Evolutionary conservation across 2,888 invertebrate genomes (phyloP).

Genomic region (Odontomyia ornata): DNA sequence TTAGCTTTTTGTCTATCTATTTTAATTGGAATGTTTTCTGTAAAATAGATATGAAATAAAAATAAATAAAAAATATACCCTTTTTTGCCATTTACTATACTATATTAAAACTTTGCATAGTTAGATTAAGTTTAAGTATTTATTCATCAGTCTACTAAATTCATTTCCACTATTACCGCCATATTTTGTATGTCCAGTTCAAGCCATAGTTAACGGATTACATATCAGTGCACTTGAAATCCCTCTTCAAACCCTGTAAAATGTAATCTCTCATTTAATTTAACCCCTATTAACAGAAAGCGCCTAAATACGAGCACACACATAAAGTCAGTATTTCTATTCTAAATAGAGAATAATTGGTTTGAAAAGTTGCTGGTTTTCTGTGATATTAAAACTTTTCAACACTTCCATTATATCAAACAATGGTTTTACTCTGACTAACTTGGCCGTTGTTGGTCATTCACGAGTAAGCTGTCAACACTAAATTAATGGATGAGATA

Average conservation of each 20-base stretch:
- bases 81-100: too few species aligned
- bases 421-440: neutral
- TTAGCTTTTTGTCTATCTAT: too few species aligned
- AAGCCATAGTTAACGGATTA: neutral
- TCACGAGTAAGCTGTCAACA: constrained; percentile 41
- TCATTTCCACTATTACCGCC: too few species aligned
- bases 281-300: neutral
- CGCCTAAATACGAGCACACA: neutral
- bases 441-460: too few species aligned
- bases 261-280: neutral
- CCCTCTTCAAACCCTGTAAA: too few species aligned
- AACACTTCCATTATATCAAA: constrained; percentile 17
- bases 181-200: neutral
- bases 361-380: constrained; percentile 43
- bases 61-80: too few species aligned
- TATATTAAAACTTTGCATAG: too few species aligned
- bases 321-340: neutral
- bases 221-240: too few species aligned
- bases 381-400: constrained; percentile 25
- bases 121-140: too few species aligned
- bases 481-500: constrained; percentile 45
- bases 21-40: too few species aligned
- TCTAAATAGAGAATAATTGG: constrained; percentile 43
- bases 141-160: too few species aligned
- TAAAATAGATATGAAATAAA: too few species aligned